A percentile compares a stretch with the other conserved stretches of the same genome.
Evolutionary conservation across 2,888 invertebrate genomes (phyloP).

Genomic region (Zygothrica quintamaculata): DNA sequence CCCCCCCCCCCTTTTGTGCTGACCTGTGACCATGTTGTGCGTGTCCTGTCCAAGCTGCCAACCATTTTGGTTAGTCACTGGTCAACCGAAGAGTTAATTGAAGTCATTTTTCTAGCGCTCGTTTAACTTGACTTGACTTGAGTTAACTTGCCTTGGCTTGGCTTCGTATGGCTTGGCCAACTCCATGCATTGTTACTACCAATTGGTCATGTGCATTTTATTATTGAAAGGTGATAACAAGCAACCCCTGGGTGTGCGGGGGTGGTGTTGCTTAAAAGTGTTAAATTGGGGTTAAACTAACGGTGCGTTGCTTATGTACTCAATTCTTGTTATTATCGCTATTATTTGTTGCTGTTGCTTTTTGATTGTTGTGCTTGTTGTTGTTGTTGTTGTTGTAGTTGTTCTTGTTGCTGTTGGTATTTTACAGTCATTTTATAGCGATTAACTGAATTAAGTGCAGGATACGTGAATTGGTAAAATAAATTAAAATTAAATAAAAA

Average conservation of each 20-base stretch:
- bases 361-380: slow-evolving; percentile 17
- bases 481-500: too few species aligned
- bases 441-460: too few species aligned
- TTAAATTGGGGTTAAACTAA: slow-evolving; percentile 75
- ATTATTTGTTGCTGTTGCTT: slow-evolving; percentile 23
- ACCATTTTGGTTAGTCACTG: slow-evolving; percentile 73
- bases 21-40: slow-evolving; percentile 36
- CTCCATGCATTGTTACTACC: slow-evolving; percentile 46
- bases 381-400: slow-evolving; percentile 20
- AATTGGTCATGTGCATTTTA: slow-evolving; percentile 68
- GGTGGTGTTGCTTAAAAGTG: slow-evolving; percentile 60
- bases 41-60: slow-evolving; percentile 39
- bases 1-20: slow-evolving; percentile 13
- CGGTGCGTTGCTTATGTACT: slow-evolving; percentile 57
- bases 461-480: too few species aligned
- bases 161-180: slow-evolving; percentile 49
- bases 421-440: slow-evolving; percentile 17
- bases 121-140: slow-evolving; percentile 50
- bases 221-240: slow-evolving; percentile 79
- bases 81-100: slow-evolving; percentile 70
- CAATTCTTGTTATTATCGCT: slow-evolving; percentile 6
- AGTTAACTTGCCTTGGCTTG: background rate
- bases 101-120: slow-evolving; percentile 74
- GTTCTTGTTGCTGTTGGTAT: slow-evolving; percentile 32
- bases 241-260: slow-evolving; percentile 38